Percentiles rank a stretch among this genome's conserved stretches.
phyloP scores from a whole-genome alignment of 1,140 invertebrate species.

The Calosoma granatense region DNA sequence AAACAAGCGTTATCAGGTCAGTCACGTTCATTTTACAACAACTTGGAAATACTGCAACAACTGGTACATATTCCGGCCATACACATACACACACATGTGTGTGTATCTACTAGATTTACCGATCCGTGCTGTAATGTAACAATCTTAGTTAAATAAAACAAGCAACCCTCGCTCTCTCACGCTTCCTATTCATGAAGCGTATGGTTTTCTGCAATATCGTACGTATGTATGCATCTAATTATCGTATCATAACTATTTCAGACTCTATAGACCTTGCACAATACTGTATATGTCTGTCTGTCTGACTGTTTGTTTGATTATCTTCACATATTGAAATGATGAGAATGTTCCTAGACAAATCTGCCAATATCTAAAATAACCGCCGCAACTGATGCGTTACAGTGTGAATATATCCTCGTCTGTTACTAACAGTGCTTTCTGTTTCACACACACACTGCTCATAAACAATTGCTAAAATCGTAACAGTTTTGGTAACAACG shows the following conservation, averaged over 20 bases:
- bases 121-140: not conserved
- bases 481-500: not conserved
- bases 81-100: not conserved
- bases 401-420: not conserved
- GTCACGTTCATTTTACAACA: not conserved
- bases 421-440: not conserved
- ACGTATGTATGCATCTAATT: no score
- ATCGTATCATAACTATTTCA: not conserved
- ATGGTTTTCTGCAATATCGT: no score
- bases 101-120: no score
- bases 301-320: no score
- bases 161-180: no score
- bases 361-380: not conserved
- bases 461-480: not conserved
- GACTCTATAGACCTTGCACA: no score
- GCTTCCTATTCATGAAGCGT: no score
- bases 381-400: not conserved
- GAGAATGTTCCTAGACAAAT: no score
- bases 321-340: not conserved
- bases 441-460: no score
- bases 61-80: not conserved
- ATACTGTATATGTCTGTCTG: no score
- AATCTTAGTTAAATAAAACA: no score
- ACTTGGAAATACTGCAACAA: not conserved
- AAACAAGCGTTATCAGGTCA: not conserved